Base-by-base conservation (phyloP, 2,888 invertebrate genomes). In the Crematogaster levior region DNA sequence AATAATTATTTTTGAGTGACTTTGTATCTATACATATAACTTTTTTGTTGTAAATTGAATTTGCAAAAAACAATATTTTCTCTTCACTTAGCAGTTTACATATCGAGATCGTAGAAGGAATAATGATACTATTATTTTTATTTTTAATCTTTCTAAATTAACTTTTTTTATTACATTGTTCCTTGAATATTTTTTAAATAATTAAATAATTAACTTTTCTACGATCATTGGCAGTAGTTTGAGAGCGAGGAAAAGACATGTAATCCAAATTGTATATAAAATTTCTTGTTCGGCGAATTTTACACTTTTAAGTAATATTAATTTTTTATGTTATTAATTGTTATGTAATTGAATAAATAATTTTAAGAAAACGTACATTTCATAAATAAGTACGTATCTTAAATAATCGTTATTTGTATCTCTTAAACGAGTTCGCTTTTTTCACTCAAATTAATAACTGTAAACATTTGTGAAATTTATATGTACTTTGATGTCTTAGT, bases 371-470 rank as follows among this genome's bases (percentile, higher is more conserved):
- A 77, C 21, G 21, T 6, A 43, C 2, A 12, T 68, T 27, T 75
- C 15, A 30, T 53, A 53, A 30, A 66, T 27, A 27, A 51, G 21
- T n/a, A n/a, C 21, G 15, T 66, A 30, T 30, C 15, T 77, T 24
- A 51, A 75, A 48, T 65, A 18, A 53, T 15, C 9, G 53, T 77
- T 66, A 66, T 40, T 77, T 40, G 53, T 77, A 66, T 68, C 43
- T 30, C 18, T 37, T 37, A 34, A 65, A 63, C 24, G 21, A 70
- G 12, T 53, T 37, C 0, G 34, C 10, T 37, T 61, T 61, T 34
- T 3, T 72, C 27, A 72, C 27, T 72, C n/a, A 61, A 61, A 48
- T 34, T 74, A 21, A 63, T 48, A 74, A 5, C 0, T 5, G 21
- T 9, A 4, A 21, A 63, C 48, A 48, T 63, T 34, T 48, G 24